phyloP scores from a whole-genome alignment of 2,797 vertebrate genomes.

The Onychomys leucogaster region DNA sequence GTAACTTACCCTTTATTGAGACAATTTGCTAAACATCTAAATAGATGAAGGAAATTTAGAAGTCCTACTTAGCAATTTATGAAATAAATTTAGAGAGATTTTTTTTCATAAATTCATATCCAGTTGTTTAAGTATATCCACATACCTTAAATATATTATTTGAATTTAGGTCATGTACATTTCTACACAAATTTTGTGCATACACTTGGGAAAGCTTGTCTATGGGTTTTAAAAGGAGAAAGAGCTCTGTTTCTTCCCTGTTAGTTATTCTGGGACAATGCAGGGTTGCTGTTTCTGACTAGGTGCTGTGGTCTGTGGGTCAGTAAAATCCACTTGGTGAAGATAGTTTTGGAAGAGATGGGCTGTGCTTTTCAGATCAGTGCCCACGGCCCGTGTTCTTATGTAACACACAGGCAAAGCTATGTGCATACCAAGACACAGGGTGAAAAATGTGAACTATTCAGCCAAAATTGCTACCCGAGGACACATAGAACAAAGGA shows the following conservation, averaged over 20 bases:
- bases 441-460: conserved; percentile 52
- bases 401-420: not conserved
- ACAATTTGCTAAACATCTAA: not conserved
- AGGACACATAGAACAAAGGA: conserved; percentile 72
- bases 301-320: not conserved
- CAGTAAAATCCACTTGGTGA: not conserved
- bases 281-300: not conserved
- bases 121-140: conserved; percentile 8
- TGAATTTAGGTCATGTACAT: not conserved
- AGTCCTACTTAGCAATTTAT: not conserved
- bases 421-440: conserved; percentile 13
- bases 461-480: conserved; percentile 80
- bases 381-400: conserved; percentile 51
- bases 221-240: not conserved
- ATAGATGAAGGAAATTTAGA: not conserved
- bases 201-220: not conserved
- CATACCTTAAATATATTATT: not conserved
- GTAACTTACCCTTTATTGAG: not conserved
- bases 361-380: not conserved
- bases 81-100: not conserved
- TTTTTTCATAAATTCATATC: not conserved
- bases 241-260: not conserved
- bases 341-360: not conserved
- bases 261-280: not conserved
- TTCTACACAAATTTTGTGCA: conserved; percentile 15